phyloP scores from a whole-genome alignment of 2,797 vertebrate species.

The Iguana delicatissima region DNA sequence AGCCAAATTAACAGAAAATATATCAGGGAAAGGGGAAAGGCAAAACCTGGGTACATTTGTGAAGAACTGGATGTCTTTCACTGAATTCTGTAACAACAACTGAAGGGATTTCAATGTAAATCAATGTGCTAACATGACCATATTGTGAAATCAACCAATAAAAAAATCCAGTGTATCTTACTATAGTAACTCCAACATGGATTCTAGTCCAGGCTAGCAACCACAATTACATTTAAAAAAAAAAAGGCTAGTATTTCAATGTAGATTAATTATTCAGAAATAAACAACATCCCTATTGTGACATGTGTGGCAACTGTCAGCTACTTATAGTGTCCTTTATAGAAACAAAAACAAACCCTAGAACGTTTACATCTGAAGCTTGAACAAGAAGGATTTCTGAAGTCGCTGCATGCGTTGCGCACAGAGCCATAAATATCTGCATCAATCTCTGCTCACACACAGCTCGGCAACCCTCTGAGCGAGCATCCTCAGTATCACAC shows the following conservation, averaged over 20 bases:
- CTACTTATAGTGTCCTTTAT: constrained; percentile 27
- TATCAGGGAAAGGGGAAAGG: not conserved
- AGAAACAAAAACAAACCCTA: not conserved
- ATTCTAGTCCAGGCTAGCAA: not conserved
- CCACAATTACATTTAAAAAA: not conserved
- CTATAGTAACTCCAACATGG: not conserved
- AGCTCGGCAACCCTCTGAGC: constrained; percentile 56
- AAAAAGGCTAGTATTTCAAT: not conserved
- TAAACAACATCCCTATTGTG: not conserved
- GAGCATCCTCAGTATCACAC: constrained; percentile 57
- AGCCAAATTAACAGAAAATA: not conserved
- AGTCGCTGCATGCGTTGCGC: constrained; percentile 44
- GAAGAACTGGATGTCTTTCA: not conserved
- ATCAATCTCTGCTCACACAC: constrained; percentile 41
- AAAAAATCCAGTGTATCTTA: not conserved
- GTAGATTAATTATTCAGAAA: constrained; percentile 16
- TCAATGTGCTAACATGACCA: not conserved
- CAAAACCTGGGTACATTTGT: not conserved
- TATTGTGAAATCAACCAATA: not conserved
- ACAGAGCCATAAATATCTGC: constrained; percentile 54
- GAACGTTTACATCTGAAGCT: constrained; percentile 49
- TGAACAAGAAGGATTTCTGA: constrained; percentile 37
- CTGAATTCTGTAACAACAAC: not conserved
- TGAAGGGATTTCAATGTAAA: not conserved
- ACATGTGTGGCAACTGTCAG: not conserved